These are phyloP conservation scores for Aselliscus stoliczkanus DNA, from an alignment of 2,797 vertebrate species.

Conservation along the genomic window DNA sequence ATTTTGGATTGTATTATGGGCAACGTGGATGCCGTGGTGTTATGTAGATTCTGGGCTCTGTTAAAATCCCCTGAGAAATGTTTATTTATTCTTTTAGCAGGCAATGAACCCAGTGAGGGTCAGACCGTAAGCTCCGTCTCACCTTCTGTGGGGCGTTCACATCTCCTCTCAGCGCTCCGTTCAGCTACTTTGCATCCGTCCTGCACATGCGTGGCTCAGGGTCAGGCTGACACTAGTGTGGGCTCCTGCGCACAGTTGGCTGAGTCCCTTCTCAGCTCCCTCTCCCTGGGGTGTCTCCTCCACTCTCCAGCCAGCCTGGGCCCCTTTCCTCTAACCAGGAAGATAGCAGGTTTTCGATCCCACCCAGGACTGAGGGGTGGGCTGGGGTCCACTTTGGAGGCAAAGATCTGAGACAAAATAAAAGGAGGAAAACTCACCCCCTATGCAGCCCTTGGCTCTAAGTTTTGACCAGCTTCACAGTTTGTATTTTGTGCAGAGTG, in stretches of 20 bases:
- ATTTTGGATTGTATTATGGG: too few relatives aligned
- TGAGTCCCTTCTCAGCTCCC: not conserved
- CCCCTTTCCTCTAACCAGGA: not conserved
- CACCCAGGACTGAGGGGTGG: not conserved
- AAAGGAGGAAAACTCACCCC: not conserved
- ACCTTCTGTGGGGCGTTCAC: not conserved
- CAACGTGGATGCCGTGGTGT: not conserved
- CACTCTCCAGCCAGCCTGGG: not conserved
- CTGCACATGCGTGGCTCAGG: not conserved
- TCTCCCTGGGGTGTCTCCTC: not conserved
- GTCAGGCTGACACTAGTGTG: not conserved
- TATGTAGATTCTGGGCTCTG: not conserved
- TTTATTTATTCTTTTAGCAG: not conserved
- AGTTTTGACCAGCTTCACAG: not conserved
- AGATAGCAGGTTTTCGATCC: rapidly evolving
- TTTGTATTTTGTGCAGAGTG: not conserved
- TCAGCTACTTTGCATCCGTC: not conserved
- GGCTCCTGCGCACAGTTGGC: too few relatives aligned
- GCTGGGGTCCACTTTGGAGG: not conserved
- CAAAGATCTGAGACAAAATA: not conserved
- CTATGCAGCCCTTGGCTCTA: not conserved
- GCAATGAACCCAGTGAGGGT: not conserved
- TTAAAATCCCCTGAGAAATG: too few relatives aligned
- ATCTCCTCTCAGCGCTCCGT: rapidly evolving
- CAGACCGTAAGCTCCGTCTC: rapidly evolving